Percentiles rank a stretch among this genome's conserved stretches.
Conservation (phyloP, 2,113 vertebrate species). For the Sterna hirundo region DNA sequence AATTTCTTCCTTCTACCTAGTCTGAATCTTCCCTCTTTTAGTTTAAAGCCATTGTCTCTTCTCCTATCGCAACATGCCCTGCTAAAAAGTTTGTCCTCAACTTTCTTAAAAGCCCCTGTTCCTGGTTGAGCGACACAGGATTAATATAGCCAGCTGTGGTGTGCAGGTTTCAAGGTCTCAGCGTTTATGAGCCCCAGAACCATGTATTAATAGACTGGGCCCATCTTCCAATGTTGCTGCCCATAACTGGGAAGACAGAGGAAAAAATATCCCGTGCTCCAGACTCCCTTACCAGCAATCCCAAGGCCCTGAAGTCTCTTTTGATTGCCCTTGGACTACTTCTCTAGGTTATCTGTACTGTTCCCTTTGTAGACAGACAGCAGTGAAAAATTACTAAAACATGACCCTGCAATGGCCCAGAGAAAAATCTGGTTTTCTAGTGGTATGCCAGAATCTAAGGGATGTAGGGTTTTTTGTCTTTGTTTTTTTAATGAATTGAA, state of each 20-base stretch:
- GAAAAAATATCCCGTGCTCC: background rate
- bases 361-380: background rate
- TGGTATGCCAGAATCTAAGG: background rate
- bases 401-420: background rate
- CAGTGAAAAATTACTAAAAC: background rate
- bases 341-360: background rate
- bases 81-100: background rate
- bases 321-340: background rate
- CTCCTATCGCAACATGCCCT: background rate
- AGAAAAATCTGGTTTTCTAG: background rate
- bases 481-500: background rate
- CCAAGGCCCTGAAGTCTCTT: background rate
- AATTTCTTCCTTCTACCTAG: background rate
- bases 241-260: background rate
- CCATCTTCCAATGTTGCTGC: background rate
- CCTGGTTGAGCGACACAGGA: too few species aligned
- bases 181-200: background rate
- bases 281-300: background rate
- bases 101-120: background rate
- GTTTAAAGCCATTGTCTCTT: background rate
- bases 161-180: too few species aligned
- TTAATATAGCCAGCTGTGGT: too few species aligned
- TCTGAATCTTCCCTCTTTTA: background rate
- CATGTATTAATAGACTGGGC: background rate
- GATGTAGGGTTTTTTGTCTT: background rate